Evolutionary conservation across 2,113 vertebrate species (phyloP), one percentile per base, ranked within the genome.

Genomic region (Poicephalus gulielmi): DNA sequence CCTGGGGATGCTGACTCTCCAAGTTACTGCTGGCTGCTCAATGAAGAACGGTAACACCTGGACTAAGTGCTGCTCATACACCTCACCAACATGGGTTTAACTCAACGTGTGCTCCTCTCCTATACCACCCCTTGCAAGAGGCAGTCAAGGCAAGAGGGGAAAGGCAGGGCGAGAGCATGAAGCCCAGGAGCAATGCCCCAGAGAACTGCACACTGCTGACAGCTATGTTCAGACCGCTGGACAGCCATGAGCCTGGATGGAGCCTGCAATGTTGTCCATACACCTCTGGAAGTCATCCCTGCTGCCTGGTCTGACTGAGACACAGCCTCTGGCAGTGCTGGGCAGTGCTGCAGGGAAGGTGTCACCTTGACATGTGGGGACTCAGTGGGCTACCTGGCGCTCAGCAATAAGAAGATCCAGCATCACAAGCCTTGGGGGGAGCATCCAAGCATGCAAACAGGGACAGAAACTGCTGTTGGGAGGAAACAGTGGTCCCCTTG

Each of bases 131-230:
- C 35, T 53, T 75, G 41, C 57, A 75, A 60, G 71, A 87, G 53
- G n/a, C 46, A 91, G 43, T 14, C 15, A 13, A 60, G 17, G 70
- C 44, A 69, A 81, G 44, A 41, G 12, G 11, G 52, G 15, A 64
- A 93, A 55, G 39, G 19, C 6, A 64, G 53, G 7, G 30, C 10
- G 24, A 55, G 22, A 76, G 16, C 0, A 6, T 22, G 86, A 80
- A 59, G 33, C 23, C 11, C 5, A 6, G 71, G 68, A 94, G 46
- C 0, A 0, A 68, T 3, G 19, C 11, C 8, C 14, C 44, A 60
- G 57, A 69, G 53, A 76, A 60, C 23, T 19, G 35, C 5, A 4
- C 0, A 1, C 39, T 68, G 59, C 71, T 80, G 63, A 49, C 4
- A 47, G 43, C 47, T 62, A 6, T 2, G 1, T 43, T 23, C 13